Evolutionary conservation across 2,113 vertebrate genomes (phyloP), one percentile per base, ranked within the genome.

Genomic region (Eudyptes chrysolophus): DNA sequence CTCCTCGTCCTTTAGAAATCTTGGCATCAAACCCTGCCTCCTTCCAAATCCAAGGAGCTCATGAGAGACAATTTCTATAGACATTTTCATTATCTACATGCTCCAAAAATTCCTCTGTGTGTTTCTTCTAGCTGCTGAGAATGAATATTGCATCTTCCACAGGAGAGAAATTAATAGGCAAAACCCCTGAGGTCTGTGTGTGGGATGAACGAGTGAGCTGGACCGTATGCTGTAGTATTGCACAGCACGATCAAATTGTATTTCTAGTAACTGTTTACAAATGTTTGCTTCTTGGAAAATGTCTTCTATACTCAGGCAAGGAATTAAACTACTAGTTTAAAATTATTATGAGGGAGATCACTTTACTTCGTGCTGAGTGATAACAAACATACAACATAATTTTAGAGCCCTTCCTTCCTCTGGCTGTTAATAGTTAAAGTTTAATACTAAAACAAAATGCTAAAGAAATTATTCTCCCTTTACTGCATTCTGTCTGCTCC

Each of bases 181-280:
- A 68, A 86, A 89, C 30, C 4, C 3, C 29, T 71, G 42, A 61
- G 24, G 29, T 86, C 42, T 90, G 64, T 78, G 82, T 93, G 80
- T 61, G 77, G 64, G 51, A 81, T 84, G 81, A 83, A 44, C 7
- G 34, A 42, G 26, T 60, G 75, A 93, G 58, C 71, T 62, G 79
- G 66, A 82, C 48, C 14, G 21, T 80, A 77, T 9, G 2, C 27
- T 70, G 20, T 3, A n/a, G 29, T 51, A 74, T 32, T 58, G 49
- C 66, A 91, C 42, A 87, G 27, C 36, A 48, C 17, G 68, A 85
- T 54, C 70, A 51, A 92, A 62, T n/a, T 7, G 1, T 61, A 52
- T 65, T 88, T 90, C 93, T 86, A 81, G 34, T 62, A 79, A 85
- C 61, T 82, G 77, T 92, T 96, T 95, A 90, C 55, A 92, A 83